phyloP scores from a whole-genome alignment of 2,888 invertebrate genomes.

The Mellilla xanthometata region DNA sequence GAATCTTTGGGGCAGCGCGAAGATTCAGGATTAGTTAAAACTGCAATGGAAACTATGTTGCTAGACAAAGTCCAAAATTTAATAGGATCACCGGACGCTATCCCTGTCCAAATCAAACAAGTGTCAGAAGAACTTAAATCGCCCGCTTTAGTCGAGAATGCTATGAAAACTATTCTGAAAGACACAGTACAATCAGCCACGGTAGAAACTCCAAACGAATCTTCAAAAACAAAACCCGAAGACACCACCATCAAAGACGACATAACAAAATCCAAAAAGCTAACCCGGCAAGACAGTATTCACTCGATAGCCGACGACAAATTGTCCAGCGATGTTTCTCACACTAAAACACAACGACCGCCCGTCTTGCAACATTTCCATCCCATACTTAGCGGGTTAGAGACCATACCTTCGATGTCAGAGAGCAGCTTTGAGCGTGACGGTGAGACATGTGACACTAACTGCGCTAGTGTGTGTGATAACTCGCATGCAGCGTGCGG shows the following conservation, averaged over 20 bases:
- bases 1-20: conserved; percentile 19
- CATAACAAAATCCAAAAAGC: conserved; percentile 45
- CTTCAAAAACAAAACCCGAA: conserved; percentile 12
- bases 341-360: conserved; percentile 49
- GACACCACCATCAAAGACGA: conserved; percentile 18
- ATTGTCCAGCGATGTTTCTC: conserved; percentile 61
- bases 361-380: conserved; percentile 66
- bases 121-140: conserved; percentile 21
- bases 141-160: conserved; percentile 60
- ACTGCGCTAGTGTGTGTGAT: conserved; percentile 78
- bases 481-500: conserved; percentile 81
- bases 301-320: conserved; percentile 53
- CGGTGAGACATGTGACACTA: conserved; percentile 56
- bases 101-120: neutral
- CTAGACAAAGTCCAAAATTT: conserved; percentile 68
- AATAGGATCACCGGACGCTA: conserved; percentile 7
- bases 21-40: conserved; percentile 46
- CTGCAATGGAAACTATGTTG: conserved; percentile 75
- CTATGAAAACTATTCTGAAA: conserved; percentile 73
- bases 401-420: conserved; percentile 71
- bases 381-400: conserved; percentile 66
- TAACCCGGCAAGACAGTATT: conserved; percentile 64
- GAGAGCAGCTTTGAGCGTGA: conserved; percentile 64
- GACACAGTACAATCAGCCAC: conserved; percentile 65
- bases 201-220: conserved; percentile 4